These are phyloP conservation scores for Papilio dardanus DNA, from an alignment of 1,140 invertebrate genomes.

Conservation along the genomic window DNA sequence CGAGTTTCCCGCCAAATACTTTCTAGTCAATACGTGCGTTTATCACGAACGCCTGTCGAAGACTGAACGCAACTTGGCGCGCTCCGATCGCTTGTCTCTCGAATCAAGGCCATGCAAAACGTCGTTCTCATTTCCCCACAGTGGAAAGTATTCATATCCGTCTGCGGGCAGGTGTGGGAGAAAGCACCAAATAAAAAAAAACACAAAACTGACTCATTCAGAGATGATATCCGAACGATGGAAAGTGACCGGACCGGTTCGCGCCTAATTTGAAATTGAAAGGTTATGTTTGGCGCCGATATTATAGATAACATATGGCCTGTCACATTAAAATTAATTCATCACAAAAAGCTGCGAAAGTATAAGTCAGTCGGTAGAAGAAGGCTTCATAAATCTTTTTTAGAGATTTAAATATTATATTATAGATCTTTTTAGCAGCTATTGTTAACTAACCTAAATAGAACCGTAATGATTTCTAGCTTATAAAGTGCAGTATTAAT, in stretches of 20 bases:
- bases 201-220: slow-evolving; percentile 69
- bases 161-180: slow-evolving; percentile 78
- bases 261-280: slow-evolving; percentile 54
- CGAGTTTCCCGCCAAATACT: slow-evolving; percentile 53
- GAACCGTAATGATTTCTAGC: neutral
- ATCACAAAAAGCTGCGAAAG: neutral
- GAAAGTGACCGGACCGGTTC: slow-evolving; percentile 78
- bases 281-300: slow-evolving; percentile 44
- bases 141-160: slow-evolving; percentile 80
- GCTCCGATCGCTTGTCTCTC: slow-evolving; percentile 49
- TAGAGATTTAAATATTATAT: neutral
- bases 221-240: slow-evolving; percentile 55
- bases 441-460: neutral
- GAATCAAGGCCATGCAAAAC: slow-evolving; percentile 80
- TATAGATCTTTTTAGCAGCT: neutral
- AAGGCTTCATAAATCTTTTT: neutral
- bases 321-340: neutral
- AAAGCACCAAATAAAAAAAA: slow-evolving; percentile 75
- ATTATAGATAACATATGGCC: slow-evolving; percentile 3
- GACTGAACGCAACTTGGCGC: slow-evolving; percentile 57
- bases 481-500: neutral
- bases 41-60: slow-evolving; percentile 48
- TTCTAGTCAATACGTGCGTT: slow-evolving; percentile 48
- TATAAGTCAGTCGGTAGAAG: neutral
- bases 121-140: slow-evolving; percentile 77